A percentile compares a stretch with the other conserved stretches of the same genome.
Evolutionary conservation across 2,888 invertebrate species (phyloP).

Genomic region (Drosophila niveifrons): DNA sequence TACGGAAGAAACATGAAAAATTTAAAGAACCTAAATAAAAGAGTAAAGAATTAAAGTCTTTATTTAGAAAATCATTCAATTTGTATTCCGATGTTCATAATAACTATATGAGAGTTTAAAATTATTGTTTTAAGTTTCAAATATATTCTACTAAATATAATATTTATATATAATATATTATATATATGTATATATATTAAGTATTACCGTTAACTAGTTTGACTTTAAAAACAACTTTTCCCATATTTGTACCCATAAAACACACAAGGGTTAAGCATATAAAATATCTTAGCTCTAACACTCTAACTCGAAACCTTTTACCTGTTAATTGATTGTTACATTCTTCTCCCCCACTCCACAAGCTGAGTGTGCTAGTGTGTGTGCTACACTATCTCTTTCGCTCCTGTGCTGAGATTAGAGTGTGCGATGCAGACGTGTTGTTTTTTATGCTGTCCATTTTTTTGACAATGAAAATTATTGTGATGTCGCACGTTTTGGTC

Average conservation of each 20-base stretch:
- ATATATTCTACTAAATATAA: too few species aligned
- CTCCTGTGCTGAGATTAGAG: slow-evolving; percentile 13
- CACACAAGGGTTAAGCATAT: slow-evolving; percentile 51
- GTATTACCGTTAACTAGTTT: not conserved
- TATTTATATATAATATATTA: too few species aligned
- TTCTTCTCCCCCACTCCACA: slow-evolving; percentile 40
- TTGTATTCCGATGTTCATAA: too few species aligned
- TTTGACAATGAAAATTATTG: slow-evolving; percentile 81
- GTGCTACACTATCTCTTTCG: slow-evolving; percentile 9
- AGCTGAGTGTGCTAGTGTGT: not conserved
- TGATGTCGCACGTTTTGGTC: slow-evolving; percentile 75
- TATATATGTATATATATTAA: too few species aligned
- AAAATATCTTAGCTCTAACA: slow-evolving; percentile 36
- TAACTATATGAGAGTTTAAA: too few species aligned
- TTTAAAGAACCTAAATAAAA: too few species aligned
- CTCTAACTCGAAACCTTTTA: slow-evolving; percentile 56
- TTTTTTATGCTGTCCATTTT: slow-evolving; percentile 76
- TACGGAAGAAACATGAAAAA: too few species aligned
- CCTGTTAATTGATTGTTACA: slow-evolving; percentile 83
- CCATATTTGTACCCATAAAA: not conserved
- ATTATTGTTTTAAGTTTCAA: too few species aligned
- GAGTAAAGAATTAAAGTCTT: too few species aligned
- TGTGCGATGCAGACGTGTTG: slow-evolving; percentile 70
- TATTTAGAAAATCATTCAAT: too few species aligned
- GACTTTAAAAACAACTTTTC: not conserved